A percentile compares a stretch with the other conserved stretches of the same genome.
These are phyloP conservation scores for Plagodis dolabraria DNA, from an alignment of 2,888 invertebrate species.

Conservation along the genomic window DNA sequence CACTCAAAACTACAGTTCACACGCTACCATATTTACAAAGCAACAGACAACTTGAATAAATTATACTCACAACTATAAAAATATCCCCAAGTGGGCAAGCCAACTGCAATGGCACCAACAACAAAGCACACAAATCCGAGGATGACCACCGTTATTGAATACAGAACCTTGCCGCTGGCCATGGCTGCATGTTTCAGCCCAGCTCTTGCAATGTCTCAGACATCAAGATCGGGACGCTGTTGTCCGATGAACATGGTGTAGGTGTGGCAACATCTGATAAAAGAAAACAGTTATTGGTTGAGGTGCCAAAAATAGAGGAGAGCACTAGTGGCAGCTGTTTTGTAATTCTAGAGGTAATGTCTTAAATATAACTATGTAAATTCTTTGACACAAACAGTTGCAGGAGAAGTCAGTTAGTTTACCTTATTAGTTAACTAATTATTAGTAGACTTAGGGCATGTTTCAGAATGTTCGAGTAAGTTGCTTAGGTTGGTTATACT, in stretches of 20 bases:
- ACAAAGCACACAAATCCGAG: conserved; percentile 92
- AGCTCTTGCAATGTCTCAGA: conserved; percentile 55
- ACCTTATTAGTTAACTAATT: too few species aligned
- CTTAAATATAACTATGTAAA: too few species aligned
- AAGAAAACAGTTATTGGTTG: conserved; percentile 17
- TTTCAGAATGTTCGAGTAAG: too few species aligned
- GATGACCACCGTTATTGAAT: conserved; percentile 88
- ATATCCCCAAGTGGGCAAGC: conserved; percentile 94
- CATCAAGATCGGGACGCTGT: conserved; percentile 63
- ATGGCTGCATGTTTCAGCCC: conserved; percentile 84
- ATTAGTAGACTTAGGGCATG: too few species aligned
- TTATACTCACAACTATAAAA: conserved; percentile 88
- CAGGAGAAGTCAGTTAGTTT: too few species aligned
- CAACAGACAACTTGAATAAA: not conserved
- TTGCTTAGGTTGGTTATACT: too few species aligned
- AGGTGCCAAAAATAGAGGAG: too few species aligned
- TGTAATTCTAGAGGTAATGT: too few species aligned
- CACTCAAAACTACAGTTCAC: not conserved
- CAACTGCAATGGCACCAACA: conserved; percentile 92
- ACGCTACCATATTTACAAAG: not conserved
- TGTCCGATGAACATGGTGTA: conserved; percentile 37
- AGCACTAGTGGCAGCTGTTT: too few species aligned
- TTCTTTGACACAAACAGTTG: too few species aligned
- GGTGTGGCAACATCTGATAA: conserved; percentile 56
- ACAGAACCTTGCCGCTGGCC: conserved; percentile 87